These are phyloP conservation scores for Rhopalosiphum padi DNA, from an alignment of 1,140 invertebrate species.

Conservation along the genomic window DNA sequence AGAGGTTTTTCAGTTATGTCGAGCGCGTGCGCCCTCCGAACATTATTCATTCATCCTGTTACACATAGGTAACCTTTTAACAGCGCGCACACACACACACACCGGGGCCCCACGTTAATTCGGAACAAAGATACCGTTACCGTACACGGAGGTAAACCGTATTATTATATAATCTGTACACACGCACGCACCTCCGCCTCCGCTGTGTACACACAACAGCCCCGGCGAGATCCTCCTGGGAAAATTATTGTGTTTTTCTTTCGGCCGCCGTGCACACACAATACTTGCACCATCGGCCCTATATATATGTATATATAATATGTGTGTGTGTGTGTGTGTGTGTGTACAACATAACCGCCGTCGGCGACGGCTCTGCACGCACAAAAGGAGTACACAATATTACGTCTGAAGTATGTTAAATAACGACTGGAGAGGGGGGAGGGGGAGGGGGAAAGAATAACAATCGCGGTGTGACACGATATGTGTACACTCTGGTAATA, in stretches of 20 bases:
- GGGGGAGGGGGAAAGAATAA: not conserved
- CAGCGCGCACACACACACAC: not conserved
- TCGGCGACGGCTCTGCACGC: not conserved
- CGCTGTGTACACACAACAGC: not conserved
- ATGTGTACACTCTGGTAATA: not conserved
- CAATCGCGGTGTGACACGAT: not conserved
- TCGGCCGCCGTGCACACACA: not conserved
- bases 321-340: too few species aligned
- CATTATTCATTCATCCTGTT: slow-evolving; percentile 16
- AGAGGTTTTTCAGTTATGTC: not conserved
- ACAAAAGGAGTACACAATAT: not conserved
- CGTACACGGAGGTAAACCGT: not conserved
- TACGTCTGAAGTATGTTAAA: not conserved
- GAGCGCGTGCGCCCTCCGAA: not conserved
- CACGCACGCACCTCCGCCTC: not conserved
- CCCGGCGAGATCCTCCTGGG: not conserved
- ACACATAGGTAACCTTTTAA: not conserved
- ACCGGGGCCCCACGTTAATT: not conserved
- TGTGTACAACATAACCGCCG: too few species aligned
- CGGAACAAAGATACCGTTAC: not conserved
- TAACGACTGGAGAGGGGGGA: not conserved
- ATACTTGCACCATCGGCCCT: not conserved
- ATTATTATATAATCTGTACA: slow-evolving; percentile 3
- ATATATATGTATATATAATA: too few species aligned
- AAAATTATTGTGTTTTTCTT: slow-evolving; percentile 9